Percentiles rank a stretch among this genome's conserved stretches.
Conservation (phyloP, 2,888 invertebrate species). For the Tenthredo livida region DNA sequence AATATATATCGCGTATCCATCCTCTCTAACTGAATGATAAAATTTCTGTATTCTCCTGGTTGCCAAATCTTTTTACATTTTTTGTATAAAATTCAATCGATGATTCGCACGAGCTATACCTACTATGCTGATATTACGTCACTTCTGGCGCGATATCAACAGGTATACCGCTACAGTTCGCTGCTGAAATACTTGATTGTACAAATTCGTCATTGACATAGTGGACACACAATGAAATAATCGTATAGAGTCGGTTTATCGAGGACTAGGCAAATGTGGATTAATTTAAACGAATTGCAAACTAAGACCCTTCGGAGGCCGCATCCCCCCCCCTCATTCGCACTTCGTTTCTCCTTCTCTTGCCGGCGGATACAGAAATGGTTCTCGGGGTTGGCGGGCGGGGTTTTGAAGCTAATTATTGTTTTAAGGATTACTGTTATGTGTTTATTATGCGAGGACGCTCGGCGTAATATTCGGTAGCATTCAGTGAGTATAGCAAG, state of each 20-base stretch:
- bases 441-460: slow-evolving; percentile 76
- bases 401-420: slow-evolving; percentile 73
- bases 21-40: not conserved
- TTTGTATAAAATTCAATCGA: not conserved
- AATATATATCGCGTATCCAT: slow-evolving; percentile 1
- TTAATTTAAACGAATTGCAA: slow-evolving; percentile 47
- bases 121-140: not conserved
- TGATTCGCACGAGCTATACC: not conserved
- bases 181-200: not conserved
- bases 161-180: not conserved
- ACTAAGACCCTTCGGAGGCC: slow-evolving; percentile 39
- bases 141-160: slow-evolving; percentile 31
- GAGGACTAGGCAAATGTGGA: not conserved
- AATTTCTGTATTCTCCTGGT: not conserved
- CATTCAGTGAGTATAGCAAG: slow-evolving; percentile 68
- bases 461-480: slow-evolving; percentile 71
- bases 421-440: slow-evolving; percentile 78
- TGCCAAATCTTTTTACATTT: not conserved
- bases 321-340: slow-evolving; percentile 36
- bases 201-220: not conserved
- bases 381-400: slow-evolving; percentile 40
- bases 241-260: slow-evolving; percentile 13
- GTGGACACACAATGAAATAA: not conserved
- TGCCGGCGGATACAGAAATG: slow-evolving; percentile 45
- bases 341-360: slow-evolving; percentile 46